phyloP scores from a whole-genome alignment of 2,113 vertebrate genomes.

The Dromiciops gliroides region DNA sequence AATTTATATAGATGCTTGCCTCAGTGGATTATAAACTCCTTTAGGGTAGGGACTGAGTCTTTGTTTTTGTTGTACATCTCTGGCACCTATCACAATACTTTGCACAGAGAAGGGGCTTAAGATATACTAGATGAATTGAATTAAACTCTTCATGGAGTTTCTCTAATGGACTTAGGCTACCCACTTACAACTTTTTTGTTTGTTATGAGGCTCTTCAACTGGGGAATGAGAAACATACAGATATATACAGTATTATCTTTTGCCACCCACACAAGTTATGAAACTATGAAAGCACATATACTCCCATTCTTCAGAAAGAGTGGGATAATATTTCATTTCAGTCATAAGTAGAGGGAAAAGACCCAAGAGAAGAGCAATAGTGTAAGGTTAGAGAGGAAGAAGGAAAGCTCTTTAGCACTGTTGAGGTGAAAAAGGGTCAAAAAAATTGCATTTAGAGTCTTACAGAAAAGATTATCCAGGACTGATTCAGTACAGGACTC shows the following conservation, averaged over 20 bases:
- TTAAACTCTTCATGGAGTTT: not conserved
- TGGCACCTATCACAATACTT: not conserved
- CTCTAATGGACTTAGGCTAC: not conserved
- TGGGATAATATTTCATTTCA: not conserved
- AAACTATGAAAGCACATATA: not conserved
- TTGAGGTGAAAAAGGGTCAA: not conserved
- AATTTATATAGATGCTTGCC: not conserved
- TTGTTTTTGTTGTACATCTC: not conserved
- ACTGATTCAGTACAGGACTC: not conserved
- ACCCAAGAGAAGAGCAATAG: not conserved
- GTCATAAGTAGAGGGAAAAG: not conserved
- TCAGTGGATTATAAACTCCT: not conserved
- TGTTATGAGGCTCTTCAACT: not conserved
- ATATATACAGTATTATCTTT: not conserved
- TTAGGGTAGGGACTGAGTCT: not conserved
- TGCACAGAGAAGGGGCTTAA: not conserved
- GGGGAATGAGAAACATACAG: not conserved
- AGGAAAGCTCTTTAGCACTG: not conserved
- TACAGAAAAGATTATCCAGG: not conserved
- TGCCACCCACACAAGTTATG: not conserved
- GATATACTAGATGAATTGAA: not conserved
- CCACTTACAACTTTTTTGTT: not conserved
- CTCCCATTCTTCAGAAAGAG: constrained; percentile 10
- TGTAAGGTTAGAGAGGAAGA: not conserved
- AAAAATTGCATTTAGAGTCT: not conserved